Evolutionary conservation across 2,797 vertebrate genomes (phyloP).

Genomic region (Propithecus perrieri): DNA sequence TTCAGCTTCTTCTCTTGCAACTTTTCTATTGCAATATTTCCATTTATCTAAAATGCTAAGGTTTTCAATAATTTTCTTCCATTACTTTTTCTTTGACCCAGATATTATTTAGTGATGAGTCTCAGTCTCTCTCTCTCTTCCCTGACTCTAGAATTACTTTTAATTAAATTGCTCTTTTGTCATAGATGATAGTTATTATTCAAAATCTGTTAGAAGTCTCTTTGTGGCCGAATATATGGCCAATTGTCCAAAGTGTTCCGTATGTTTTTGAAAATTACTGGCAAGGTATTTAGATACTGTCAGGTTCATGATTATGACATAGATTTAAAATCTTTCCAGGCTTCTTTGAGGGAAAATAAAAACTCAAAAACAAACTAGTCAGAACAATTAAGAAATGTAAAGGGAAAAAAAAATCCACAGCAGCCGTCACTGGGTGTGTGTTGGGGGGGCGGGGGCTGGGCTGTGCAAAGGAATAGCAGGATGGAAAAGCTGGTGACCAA

Average conservation of each 20-base stretch:
- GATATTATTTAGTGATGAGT: not conserved
- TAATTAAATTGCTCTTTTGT: not conserved
- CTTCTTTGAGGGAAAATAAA: too few relatives aligned
- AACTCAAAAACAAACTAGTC: not conserved
- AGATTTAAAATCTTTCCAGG: not conserved
- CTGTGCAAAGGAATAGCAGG: accelerated
- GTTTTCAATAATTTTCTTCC: not conserved
- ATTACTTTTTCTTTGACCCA: not conserved
- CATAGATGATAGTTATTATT: not conserved
- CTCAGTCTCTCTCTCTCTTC: not conserved
- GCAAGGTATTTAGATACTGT: not conserved
- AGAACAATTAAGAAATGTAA: not conserved
- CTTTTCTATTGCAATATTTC: not conserved
- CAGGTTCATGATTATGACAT: not conserved
- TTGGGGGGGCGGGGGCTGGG: too few relatives aligned
- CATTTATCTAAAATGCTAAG: not conserved
- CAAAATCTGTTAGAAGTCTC: not conserved
- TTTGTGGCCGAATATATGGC: not conserved
- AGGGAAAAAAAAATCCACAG: not conserved
- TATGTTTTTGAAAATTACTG: not conserved
- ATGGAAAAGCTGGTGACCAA: not conserved
- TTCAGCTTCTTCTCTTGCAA: not conserved
- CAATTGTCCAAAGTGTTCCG: not conserved
- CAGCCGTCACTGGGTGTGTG: too few relatives aligned
- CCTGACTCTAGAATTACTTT: too few relatives aligned